A percentile compares a stretch with the other conserved stretches of the same genome.
Evolutionary conservation across 1,140 invertebrate species (phyloP).

Genomic region (Cardiocondyla obscurior): DNA sequence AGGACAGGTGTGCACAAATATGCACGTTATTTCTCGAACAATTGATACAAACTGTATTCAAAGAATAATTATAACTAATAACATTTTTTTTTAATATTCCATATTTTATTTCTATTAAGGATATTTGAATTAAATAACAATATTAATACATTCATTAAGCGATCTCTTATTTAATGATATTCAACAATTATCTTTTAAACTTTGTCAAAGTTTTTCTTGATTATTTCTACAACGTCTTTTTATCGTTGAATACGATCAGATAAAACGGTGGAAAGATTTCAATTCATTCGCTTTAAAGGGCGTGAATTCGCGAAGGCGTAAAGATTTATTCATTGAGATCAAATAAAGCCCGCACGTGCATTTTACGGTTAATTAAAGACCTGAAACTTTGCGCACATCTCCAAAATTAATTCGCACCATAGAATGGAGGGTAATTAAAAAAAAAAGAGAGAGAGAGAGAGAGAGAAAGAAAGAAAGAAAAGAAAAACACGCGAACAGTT

Average conservation of each 20-base stretch:
- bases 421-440: too few relatives aligned
- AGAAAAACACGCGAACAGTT: not conserved
- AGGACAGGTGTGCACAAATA: too few relatives aligned
- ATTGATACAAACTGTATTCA: too few relatives aligned
- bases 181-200: not conserved
- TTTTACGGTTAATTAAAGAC: conserved; percentile 29
- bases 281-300: not conserved
- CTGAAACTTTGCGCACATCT: not conserved
- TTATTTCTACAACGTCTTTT: not conserved
- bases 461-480: not conserved
- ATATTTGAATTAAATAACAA: not conserved
- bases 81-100: not conserved
- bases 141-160: not conserved
- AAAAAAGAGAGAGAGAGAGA: not conserved
- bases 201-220: not conserved
- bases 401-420: not conserved
- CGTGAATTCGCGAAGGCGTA: not conserved
- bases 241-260: not conserved
- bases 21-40: too few relatives aligned
- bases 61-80: not conserved
- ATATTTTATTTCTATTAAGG: not conserved
- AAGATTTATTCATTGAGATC: conserved; percentile 26
- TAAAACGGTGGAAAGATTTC: not conserved
- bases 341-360: not conserved
- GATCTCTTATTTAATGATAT: not conserved